Percentiles rank a stretch among this genome's conserved stretches.
phyloP scores from a whole-genome alignment of 2,797 vertebrate species.

The Poecilia wingei region DNA sequence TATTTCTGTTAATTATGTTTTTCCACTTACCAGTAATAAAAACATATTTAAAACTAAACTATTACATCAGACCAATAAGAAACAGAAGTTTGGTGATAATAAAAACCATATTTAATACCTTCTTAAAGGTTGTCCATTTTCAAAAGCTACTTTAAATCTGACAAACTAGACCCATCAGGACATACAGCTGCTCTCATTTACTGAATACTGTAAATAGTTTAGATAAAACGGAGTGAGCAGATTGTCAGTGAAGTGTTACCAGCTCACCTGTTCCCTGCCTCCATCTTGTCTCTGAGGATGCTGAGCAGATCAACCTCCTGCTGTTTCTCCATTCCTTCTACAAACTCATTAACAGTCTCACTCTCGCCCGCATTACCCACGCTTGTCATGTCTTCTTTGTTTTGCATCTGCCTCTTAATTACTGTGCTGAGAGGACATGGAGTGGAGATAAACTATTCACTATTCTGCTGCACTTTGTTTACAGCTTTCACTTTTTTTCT shows the following conservation, averaged over 20 bases:
- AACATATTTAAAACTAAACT: no score
- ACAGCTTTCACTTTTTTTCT: conserved; percentile 32
- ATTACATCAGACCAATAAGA: no score
- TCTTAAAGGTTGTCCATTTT: no score
- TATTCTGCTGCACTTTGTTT: conserved; percentile 59
- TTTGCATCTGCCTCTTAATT: conserved; percentile 66
- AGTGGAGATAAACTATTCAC: conserved; percentile 54
- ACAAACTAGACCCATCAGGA: no score
- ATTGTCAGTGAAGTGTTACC: conserved; percentile 9
- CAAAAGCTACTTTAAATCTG: no score
- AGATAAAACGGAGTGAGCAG: background rate
- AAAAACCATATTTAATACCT: no score
- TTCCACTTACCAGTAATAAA: no score
- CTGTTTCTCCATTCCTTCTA: conserved; percentile 17
- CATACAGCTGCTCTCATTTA: no score
- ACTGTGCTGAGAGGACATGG: conserved; percentile 42
- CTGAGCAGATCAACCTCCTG: conserved; percentile 23
- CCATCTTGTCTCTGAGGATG: conserved; percentile 18
- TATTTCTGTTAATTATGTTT: no score
- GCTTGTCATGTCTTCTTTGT: conserved; percentile 28
- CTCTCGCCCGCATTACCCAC: background rate
- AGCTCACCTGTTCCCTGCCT: conserved; percentile 15
- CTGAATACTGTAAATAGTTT: background rate
- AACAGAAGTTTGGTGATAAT: no score
- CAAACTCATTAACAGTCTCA: conserved; percentile 30